Evolutionary conservation across 2,113 vertebrate species (phyloP), one percentile per base, ranked within the genome.

Genomic region (Pipra filicauda): DNA sequence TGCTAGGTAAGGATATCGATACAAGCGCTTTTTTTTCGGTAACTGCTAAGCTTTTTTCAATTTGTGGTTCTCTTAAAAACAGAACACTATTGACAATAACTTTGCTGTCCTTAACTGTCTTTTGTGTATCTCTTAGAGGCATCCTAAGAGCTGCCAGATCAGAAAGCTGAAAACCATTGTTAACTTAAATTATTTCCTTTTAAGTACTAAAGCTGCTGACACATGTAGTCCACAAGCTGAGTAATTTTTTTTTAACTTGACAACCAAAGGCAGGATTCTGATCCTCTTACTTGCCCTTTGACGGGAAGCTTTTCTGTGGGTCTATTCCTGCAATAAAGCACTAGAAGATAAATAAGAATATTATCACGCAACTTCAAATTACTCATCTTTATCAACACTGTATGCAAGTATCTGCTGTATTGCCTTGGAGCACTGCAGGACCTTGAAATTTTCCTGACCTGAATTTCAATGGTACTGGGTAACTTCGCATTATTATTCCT

Each of bases 381-480:
- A 70, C 19, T 39, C 10, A 3, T 35, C 39, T 26, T 86, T 57
- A 39, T 37, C 37, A 65, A 44, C 19, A 31, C 26, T 71, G 12
- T 44, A 15, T 64, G 26, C 24, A 62, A 44, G 28, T 37, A 46
- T 51, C 58, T 89, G 13, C 17, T 72, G 13, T 44, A 27, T 52
- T 76, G 39, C 87, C 49, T 84, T 81, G 80, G 66, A 91, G 37
- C 15, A 54, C 26, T 46, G 35, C 48, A 79, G 46, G 84, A 81
- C 58, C 89, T 95, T 92, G 52, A 89, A 78, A 85, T 49, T 91
- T 41, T 87, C 73, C 84, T 95, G 70, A 95, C 76, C 58, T 95
- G 66, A n/a, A 95, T 92, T 95, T 94, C 8, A 5, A 39, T 75
- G 13, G 30, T 75, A 46, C 86, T 82, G 52, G 19, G 69, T 89